A percentile compares a stretch with the other conserved stretches of the same genome.
phyloP scores from a whole-genome alignment of 1,140 invertebrate genomes.

The Eumaeus atala region DNA sequence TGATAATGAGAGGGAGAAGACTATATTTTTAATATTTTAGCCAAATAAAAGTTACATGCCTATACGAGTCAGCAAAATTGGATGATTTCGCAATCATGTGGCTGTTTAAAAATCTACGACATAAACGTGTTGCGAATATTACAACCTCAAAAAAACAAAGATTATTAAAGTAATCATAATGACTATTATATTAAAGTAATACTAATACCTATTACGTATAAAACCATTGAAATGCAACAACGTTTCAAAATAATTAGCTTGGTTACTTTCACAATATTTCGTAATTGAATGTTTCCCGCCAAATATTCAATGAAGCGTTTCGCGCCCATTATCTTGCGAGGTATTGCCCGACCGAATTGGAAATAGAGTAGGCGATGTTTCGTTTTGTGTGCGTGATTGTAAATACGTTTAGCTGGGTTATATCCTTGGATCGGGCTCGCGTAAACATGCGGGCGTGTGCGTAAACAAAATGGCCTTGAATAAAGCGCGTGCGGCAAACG shows the following conservation, averaged over 20 bases:
- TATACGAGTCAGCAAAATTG: too few species aligned
- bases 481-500: slow-evolving; percentile 40
- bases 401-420: slow-evolving; percentile 35
- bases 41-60: too few species aligned
- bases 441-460: slow-evolving; percentile 54
- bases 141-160: background rate
- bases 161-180: background rate
- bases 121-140: background rate
- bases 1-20: too few species aligned
- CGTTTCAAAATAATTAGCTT: slow-evolving; percentile 16
- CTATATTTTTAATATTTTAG: too few species aligned
- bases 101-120: too few species aligned
- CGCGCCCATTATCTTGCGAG: slow-evolving; percentile 56
- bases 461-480: slow-evolving; percentile 68
- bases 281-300: slow-evolving; percentile 55
- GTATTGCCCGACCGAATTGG: slow-evolving; percentile 38
- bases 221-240: too few species aligned
- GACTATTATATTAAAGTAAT: too few species aligned
- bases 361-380: slow-evolving; percentile 21
- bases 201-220: background rate
- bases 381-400: slow-evolving; percentile 20
- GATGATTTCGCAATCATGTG: too few species aligned
- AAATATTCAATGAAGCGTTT: slow-evolving; percentile 66
- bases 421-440: slow-evolving; percentile 33
- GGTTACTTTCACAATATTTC: slow-evolving; percentile 58